phyloP scores from a whole-genome alignment of 2,113 vertebrate genomes.

The Sylvia atricapilla region DNA sequence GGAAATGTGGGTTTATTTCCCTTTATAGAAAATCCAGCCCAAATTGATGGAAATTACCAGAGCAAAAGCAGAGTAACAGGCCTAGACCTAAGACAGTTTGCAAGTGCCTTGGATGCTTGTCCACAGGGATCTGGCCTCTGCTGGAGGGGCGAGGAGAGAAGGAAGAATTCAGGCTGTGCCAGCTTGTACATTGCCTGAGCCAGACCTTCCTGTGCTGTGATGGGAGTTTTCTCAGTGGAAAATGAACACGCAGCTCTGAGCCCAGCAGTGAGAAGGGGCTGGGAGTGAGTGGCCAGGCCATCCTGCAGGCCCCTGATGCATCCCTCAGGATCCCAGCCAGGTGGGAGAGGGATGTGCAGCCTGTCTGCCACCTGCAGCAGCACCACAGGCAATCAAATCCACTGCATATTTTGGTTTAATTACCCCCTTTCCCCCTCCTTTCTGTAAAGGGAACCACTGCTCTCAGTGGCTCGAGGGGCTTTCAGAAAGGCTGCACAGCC shows the following conservation, averaged over 20 bases:
- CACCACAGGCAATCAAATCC: not conserved
- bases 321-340: not conserved
- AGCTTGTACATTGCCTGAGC: not conserved
- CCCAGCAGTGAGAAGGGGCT: not conserved
- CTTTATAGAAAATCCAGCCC: not conserved
- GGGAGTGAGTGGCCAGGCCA: not conserved
- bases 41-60: not conserved
- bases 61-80: not conserved
- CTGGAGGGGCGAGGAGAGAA: not conserved
- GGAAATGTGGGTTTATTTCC: not conserved
- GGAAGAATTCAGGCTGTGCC: not conserved
- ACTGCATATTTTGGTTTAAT: fast-evolving
- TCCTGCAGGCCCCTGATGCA: not conserved
- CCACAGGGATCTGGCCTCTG: not conserved
- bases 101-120: not conserved
- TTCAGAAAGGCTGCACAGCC: not conserved
- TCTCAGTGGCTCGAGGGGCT: not conserved
- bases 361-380: not conserved
- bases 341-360: not conserved
- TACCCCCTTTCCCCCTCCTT: not conserved
- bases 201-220: fast-evolving
- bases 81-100: not conserved
- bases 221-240: not conserved
- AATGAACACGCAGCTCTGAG: fast-evolving
- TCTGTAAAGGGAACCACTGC: not conserved